phyloP scores from a whole-genome alignment of 1,140 invertebrate species.

The Cepaea nemoralis region DNA sequence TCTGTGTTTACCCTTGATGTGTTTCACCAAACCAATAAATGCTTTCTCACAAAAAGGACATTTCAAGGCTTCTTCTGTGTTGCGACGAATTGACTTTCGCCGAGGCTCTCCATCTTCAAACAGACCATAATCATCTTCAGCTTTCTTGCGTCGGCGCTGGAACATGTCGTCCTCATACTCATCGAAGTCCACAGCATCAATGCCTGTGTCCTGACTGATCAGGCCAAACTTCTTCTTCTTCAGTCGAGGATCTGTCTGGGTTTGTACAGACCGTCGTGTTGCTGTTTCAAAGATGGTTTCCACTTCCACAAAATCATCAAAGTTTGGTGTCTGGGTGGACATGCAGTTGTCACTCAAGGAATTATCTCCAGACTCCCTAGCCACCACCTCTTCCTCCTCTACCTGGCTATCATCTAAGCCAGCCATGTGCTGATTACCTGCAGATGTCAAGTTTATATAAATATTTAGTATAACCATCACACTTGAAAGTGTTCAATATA shows the following conservation, averaged over 20 bases:
- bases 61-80: slow-evolving; percentile 67
- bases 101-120: slow-evolving; percentile 67
- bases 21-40: slow-evolving; percentile 68
- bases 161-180: slow-evolving; percentile 49
- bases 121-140: slow-evolving; percentile 61
- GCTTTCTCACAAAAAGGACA: slow-evolving; percentile 70
- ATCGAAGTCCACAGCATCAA: slow-evolving; percentile 51
- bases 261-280: slow-evolving; percentile 64
- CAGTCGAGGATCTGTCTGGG: slow-evolving; percentile 66
- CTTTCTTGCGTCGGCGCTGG: slow-evolving; percentile 51
- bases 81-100: slow-evolving; percentile 62
- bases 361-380: slow-evolving; percentile 24
- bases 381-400: slow-evolving; percentile 39
- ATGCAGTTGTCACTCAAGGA: slow-evolving; percentile 40
- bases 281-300: slow-evolving; percentile 61
- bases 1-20: slow-evolving; percentile 67
- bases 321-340: slow-evolving; percentile 57
- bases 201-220: slow-evolving; percentile 57
- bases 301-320: slow-evolving; percentile 66
- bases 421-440: slow-evolving; percentile 32
- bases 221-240: slow-evolving; percentile 69
- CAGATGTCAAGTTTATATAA: slow-evolving; percentile 9
- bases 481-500: neutral
- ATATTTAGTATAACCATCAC: neutral
- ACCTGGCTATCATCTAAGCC: slow-evolving; percentile 37